phyloP scores from a whole-genome alignment of 2,888 invertebrate genomes.

The Pterobdella sp. region DNA sequence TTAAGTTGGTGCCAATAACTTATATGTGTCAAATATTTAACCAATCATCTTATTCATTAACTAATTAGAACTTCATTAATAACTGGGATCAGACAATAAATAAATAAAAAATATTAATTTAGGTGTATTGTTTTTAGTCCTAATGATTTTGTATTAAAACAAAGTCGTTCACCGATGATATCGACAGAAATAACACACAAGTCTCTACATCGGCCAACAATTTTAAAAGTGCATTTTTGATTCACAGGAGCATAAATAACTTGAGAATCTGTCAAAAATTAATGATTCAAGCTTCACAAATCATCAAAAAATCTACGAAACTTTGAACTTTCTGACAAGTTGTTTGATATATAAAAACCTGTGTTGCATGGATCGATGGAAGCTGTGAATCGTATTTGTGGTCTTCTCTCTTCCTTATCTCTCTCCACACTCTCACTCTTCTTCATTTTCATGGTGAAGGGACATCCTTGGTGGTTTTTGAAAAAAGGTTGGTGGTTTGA shows the following conservation, averaged over 20 bases:
- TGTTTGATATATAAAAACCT: not conserved
- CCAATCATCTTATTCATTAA: not conserved
- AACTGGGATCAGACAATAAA: too few relatives aligned
- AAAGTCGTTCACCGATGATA: not conserved
- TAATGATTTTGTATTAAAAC: not conserved
- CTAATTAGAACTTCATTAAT: not conserved
- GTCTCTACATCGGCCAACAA: slow-evolving; percentile 36
- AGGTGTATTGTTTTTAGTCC: not conserved
- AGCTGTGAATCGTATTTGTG: not conserved
- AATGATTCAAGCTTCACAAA: too few relatives aligned
- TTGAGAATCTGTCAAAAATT: too few relatives aligned
- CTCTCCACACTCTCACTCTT: not conserved
- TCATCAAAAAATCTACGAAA: not conserved
- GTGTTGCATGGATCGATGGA: not conserved
- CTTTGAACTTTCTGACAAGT: not conserved
- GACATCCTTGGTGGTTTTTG: too few relatives aligned
- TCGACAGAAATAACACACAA: not conserved
- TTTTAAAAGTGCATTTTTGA: slow-evolving; percentile 51
- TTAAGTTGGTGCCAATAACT: not conserved
- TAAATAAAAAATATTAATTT: not conserved
- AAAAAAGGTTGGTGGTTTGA: too few relatives aligned
- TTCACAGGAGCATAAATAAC: slow-evolving; percentile 52
- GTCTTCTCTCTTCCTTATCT: too few relatives aligned
- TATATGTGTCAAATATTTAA: not conserved
- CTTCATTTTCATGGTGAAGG: too few relatives aligned